Conservation (phyloP, 2,797 vertebrate species). For the Catostomus latipinnis region DNA sequence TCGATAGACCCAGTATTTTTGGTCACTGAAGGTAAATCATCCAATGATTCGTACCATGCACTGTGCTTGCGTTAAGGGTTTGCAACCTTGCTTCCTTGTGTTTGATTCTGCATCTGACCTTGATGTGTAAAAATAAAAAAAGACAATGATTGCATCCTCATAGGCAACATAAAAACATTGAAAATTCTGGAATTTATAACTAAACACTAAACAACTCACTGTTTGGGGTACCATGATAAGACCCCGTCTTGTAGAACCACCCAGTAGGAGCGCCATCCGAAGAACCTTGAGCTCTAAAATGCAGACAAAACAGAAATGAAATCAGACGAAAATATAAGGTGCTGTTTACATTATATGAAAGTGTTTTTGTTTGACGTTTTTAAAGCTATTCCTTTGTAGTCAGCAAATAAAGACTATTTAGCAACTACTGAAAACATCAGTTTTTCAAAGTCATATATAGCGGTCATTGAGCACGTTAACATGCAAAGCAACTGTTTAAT, state of each 20-base stretch:
- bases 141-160: not conserved
- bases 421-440: not conserved
- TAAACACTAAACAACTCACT: constrained; percentile 72
- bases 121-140: not conserved
- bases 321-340: not conserved
- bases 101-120: constrained; percentile 87
- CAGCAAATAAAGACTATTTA: not conserved
- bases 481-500: no score
- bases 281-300: constrained; percentile 90
- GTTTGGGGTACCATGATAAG: constrained; percentile 95
- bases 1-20: not conserved
- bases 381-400: no score
- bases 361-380: not conserved
- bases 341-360: not conserved
- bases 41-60: constrained; percentile 83
- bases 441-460: not conserved
- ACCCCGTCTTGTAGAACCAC: constrained; percentile 92
- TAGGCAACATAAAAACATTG: no score
- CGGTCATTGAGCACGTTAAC: no score
- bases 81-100: constrained; percentile 88
- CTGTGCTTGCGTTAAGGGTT: constrained; percentile 89
- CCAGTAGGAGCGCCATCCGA: constrained; percentile 93
- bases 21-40: not conserved
- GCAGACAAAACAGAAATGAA: constrained; percentile 16
- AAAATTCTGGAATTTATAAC: no score